Evolutionary conservation across 2,113 vertebrate species (phyloP), one percentile per base, ranked within the genome.

Genomic region (Antennarius striatus): DNA sequence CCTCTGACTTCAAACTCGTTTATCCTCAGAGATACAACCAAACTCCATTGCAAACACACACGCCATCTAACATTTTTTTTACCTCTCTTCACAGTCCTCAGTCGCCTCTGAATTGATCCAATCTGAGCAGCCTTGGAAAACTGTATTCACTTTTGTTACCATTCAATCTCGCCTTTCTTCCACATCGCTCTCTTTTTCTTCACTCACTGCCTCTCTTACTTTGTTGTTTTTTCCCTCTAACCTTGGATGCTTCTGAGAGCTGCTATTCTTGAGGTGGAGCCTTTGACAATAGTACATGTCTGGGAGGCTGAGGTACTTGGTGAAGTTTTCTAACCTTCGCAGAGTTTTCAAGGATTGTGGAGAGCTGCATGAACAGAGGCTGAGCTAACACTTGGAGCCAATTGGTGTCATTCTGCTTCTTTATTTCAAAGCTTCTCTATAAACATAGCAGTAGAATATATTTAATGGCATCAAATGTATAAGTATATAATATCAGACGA

Each of bases 91-190:
- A 73, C 55, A 22, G 63, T 42, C 66, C 59, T 77, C 77, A 61
- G 32, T 68, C 65, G 0, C 39, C 1, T 72, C 65, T 82, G 73
- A 82, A 86, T 86, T 69, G 75, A 84, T 84, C 72, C 75, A 61
- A 79, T 73, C 75, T 73, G 70, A 80, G 80, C 86, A 86, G 84
- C 86, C 86, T 88, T 88, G 86, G 75, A 60, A 61, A 74, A 75
- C 61, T 58, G 50, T 64, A 80, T 84, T 86, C 76, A 68, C 61
- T 63, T 78, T 58, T 69, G 66, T 74, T 73, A 0, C 56, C 72
- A 67, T 78, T 82, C 58, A 70, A 68, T 63, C 63, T 45, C 12
- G 1, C 48, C 57, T 79, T 60, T 75, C 65, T 56, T 63, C 59
- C 28, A 60, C 63, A 12, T 50, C 29, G 67, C 63, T 70, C 53